Evolutionary conservation across 1,140 invertebrate species (phyloP).

Genomic region (Nomia melanderi): DNA sequence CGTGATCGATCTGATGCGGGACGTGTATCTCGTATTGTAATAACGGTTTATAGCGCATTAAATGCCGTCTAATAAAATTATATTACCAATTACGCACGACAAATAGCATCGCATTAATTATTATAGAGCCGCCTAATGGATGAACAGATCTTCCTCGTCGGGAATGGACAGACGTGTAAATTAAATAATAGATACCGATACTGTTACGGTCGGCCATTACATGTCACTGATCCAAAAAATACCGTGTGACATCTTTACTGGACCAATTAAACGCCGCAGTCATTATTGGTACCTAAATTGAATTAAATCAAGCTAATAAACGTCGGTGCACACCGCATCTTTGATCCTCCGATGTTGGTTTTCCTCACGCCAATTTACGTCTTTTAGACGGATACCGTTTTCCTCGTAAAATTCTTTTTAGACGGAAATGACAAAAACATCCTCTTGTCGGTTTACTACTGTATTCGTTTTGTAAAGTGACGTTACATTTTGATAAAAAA

Average conservation of each 20-base stretch:
- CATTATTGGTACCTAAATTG: slow-evolving; percentile 74
- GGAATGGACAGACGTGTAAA: background rate
- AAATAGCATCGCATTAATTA: slow-evolving; percentile 14
- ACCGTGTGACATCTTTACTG: slow-evolving; percentile 71
- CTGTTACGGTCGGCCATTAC: background rate
- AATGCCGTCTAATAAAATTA: background rate
- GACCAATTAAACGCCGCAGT: slow-evolving; percentile 66
- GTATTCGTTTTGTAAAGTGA: background rate
- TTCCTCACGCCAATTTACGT: slow-evolving; percentile 71
- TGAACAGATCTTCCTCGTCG: background rate
- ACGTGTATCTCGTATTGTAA: too few relatives aligned
- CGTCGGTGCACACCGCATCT: slow-evolving; percentile 61
- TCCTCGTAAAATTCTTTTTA: slow-evolving; percentile 38
- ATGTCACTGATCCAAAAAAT: slow-evolving; percentile 49
- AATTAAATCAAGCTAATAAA: slow-evolving; percentile 74
- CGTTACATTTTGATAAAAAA: background rate
- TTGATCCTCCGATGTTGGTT: slow-evolving; percentile 64
- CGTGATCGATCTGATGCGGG: too few relatives aligned
- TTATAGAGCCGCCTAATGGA: background rate
- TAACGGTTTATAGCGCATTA: too few relatives aligned
- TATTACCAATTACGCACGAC: background rate
- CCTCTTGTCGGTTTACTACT: background rate
- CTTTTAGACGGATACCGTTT: slow-evolving; percentile 27
- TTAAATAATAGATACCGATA: slow-evolving; percentile 33
- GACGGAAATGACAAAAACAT: background rate